Evolutionary conservation across 1,140 invertebrate genomes (phyloP).

Genomic region (Panonychus citri): DNA sequence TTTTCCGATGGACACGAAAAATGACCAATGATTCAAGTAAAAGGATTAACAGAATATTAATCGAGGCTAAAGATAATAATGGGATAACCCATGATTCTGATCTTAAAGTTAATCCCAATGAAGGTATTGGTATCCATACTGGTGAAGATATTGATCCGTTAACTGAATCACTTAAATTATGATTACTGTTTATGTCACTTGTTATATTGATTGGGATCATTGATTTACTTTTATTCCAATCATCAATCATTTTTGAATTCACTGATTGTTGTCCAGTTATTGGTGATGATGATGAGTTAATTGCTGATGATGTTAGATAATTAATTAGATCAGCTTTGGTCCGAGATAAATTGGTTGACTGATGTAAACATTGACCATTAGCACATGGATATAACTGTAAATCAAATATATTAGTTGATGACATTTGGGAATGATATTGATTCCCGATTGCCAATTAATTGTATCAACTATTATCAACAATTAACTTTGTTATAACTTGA

Average conservation of each 20-base stretch:
- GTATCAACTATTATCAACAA: too few species aligned
- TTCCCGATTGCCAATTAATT: too few species aligned
- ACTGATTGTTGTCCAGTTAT: neutral
- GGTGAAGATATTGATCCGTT: neutral
- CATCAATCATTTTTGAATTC: neutral
- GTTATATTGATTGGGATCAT: neutral
- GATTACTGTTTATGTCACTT: neutral
- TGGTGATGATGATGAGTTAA: neutral
- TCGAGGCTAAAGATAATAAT: constrained; percentile 45
- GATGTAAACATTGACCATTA: too few species aligned
- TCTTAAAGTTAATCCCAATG: constrained; percentile 5
- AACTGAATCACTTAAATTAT: neutral
- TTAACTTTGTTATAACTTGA: too few species aligned
- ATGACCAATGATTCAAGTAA: constrained; percentile 71
- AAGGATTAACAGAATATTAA: constrained; percentile 51
- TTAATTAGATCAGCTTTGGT: neutral
- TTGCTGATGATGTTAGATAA: neutral
- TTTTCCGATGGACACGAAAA: constrained; percentile 57
- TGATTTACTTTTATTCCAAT: neutral
- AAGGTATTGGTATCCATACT: neutral
- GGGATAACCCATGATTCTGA: constrained; percentile 60
- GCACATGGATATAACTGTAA: too few species aligned
- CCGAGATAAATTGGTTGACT: neutral
- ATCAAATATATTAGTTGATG: too few species aligned
- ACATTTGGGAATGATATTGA: too few species aligned